Conservation (phyloP, 2,113 vertebrate genomes). For the Psettodes erumei region DNA sequence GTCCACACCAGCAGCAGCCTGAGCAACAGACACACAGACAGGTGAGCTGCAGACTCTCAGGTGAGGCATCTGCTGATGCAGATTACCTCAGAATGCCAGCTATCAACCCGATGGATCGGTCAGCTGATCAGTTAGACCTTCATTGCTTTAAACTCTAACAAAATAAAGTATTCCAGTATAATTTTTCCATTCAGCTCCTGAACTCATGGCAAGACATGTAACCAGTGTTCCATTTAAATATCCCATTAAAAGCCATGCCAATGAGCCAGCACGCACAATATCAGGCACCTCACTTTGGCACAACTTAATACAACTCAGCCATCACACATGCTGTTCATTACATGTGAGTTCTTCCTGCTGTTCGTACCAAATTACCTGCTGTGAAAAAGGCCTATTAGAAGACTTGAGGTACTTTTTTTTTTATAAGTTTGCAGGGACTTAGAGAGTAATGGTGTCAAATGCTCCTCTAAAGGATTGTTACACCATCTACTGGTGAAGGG, state of each 20-base stretch:
- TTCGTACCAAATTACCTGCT: not conserved
- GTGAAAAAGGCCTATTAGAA: not conserved
- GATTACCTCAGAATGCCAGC: too few relatives aligned
- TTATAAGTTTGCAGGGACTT: not conserved
- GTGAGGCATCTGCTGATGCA: too few relatives aligned
- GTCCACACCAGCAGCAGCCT: too few relatives aligned
- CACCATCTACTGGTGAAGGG: slow-evolving; percentile 55
- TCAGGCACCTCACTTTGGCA: not conserved
- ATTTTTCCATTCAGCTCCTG: too few relatives aligned
- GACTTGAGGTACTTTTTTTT: not conserved
- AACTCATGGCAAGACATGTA: too few relatives aligned
- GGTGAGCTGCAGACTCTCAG: too few relatives aligned
- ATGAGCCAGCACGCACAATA: not conserved
- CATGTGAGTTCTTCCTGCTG: not conserved
- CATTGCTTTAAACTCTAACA: too few relatives aligned
- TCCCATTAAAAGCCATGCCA: not conserved
- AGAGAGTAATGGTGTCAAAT: not conserved
- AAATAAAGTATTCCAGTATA: too few relatives aligned
- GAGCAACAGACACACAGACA: too few relatives aligned
- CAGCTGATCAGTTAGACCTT: too few relatives aligned
- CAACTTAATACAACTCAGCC: not conserved
- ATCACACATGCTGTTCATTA: not conserved
- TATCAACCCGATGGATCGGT: too few relatives aligned
- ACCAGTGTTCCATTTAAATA: not conserved
- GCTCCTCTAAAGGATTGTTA: not conserved